A percentile compares a stretch with the other conserved stretches of the same genome.
phyloP scores from a whole-genome alignment of 1,140 invertebrate species.

The Drosophila rufa region DNA sequence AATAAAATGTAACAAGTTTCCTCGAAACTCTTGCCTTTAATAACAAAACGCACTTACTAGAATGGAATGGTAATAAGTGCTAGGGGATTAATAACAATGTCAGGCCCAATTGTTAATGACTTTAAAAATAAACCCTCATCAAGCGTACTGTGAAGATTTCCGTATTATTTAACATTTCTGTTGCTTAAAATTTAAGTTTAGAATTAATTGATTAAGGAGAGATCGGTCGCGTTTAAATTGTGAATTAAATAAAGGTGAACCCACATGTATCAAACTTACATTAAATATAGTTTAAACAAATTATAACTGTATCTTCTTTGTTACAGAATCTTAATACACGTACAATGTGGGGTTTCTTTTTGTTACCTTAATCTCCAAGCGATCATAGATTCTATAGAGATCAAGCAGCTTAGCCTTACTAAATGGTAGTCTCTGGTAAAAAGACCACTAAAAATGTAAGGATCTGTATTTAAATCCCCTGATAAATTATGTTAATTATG shows the following conservation, averaged over 20 bases:
- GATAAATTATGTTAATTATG: background rate
- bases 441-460: background rate
- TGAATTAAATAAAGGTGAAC: no score
- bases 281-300: no score
- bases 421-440: background rate
- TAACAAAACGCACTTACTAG: slow-evolving; percentile 25
- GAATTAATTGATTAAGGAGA: no score
- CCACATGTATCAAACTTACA: no score
- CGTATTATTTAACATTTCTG: no score
- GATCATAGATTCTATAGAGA: background rate
- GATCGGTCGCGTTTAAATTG: no score
- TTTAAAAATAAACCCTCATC: background rate
- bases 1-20: slow-evolving; percentile 1
- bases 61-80: slow-evolving; percentile 20
- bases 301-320: no score
- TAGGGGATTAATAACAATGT: slow-evolving; percentile 32
- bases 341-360: background rate
- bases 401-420: background rate
- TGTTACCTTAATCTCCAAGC: slow-evolving; percentile 6
- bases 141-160: no score
- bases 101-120: slow-evolving; percentile 26
- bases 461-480: background rate
- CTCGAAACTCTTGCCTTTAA: background rate
- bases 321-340: no score
- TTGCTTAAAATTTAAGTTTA: no score